Evolutionary conservation across 2,888 invertebrate genomes (phyloP), one percentile per base, ranked within the genome.

Genomic region (Microctonus brassicae): DNA sequence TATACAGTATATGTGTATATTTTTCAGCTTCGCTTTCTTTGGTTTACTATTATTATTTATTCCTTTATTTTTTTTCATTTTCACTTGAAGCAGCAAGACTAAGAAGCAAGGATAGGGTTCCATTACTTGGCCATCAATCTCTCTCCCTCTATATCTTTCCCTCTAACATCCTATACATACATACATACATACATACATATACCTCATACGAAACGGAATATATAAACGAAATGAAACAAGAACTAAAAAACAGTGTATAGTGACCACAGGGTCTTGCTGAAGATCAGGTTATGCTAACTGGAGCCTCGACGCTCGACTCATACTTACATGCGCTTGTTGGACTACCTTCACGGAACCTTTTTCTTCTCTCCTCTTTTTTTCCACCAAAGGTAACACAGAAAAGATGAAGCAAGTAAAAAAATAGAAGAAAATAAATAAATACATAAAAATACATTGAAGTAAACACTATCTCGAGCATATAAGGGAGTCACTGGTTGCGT

Each of bases 241-340:
- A 67, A 69, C 74, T 53, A 70, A 26, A 53, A 68, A 52, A 55
- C 63, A 67, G 66, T 5, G 29, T 29, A 29, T 52, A 72, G 72
- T 58, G 73, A 73, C 78, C 76, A 74, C 77, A 78, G 75, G 79
- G 79, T 79, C 78, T 72, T 69, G 60, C 60, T 67, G 65, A 78
- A 78, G 82, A 84, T 83, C 84, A 84, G 84, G 84, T 84, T 84
- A 85, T 84, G 84, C 84, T 84, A 84, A 85, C 84, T 83, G 84
- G 81, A 78, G 79, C 81, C 79, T 53, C 42, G 42, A 75, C 77
- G 75, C 78, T 79, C 78, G 75, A 77, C 78, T 77, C 79, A 76
- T 79, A 79, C 79, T 79, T 79, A 77, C 79, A 77, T 77, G 76
- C 72, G 55, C 75, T 64, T 69, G 72, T 74, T 69, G 75, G 73